Conservation (phyloP, 1,140 invertebrate species). For the Idris sp. region DNA sequence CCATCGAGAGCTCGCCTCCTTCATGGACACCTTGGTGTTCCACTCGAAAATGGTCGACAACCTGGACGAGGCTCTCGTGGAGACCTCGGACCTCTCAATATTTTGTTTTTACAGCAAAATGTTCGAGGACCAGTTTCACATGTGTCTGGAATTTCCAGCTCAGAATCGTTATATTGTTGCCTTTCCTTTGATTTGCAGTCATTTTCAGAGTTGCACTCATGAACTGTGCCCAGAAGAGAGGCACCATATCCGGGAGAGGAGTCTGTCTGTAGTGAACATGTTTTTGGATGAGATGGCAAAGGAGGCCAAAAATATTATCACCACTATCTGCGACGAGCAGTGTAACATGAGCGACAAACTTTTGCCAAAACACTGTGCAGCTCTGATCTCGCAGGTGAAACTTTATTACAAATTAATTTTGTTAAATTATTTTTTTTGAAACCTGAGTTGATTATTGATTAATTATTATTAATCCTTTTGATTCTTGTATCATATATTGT, state of each 20-base stretch:
- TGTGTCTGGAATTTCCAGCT: conserved; percentile 98
- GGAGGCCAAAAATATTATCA: conserved; percentile 99
- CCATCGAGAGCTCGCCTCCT: conserved; percentile 90
- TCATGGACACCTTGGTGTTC: conserved; percentile 97
- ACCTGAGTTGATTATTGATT: too few species aligned
- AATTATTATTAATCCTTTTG: too few species aligned
- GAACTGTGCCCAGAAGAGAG: conserved; percentile 99
- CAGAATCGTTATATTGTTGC: conserved; percentile 98
- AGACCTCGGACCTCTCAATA: conserved; percentile 97
- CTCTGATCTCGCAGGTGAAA: conserved; percentile 88
- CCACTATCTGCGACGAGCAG: conserved; percentile 98
- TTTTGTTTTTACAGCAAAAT: conserved; percentile 98
- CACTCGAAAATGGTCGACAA: conserved; percentile 99
- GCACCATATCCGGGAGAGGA: conserved; percentile 96
- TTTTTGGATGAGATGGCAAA: conserved; percentile 99
- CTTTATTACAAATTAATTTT: too few species aligned
- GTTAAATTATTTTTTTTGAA: too few species aligned
- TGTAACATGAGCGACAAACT: conserved; percentile 95
- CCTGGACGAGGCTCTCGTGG: conserved; percentile 97
- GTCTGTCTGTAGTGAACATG: conserved; percentile 97
- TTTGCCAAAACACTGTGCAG: conserved; percentile 96
- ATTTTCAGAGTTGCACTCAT: conserved; percentile 98
- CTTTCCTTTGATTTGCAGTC: conserved; percentile 97
- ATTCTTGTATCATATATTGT: conserved; percentile 25
- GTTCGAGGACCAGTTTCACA: conserved; percentile 98